Conservation (phyloP, 2,888 invertebrate genomes). For the Hipparchia semele region DNA sequence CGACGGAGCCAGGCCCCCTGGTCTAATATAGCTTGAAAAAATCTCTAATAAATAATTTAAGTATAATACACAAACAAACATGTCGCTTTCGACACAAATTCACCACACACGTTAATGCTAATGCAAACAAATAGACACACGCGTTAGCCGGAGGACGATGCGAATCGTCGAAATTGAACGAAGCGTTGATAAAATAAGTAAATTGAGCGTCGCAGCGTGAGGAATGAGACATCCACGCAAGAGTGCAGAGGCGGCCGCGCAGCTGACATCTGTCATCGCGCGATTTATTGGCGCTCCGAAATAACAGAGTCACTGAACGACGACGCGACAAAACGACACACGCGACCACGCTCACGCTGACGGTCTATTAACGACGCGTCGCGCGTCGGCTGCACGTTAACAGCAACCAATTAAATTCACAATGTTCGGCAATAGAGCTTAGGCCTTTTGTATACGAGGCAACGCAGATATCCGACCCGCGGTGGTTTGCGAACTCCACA, state of each 20-base stretch:
- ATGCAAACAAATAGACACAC: conserved; percentile 72
- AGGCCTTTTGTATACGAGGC: neutral
- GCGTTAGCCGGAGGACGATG: conserved; percentile 60
- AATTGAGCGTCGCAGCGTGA: conserved; percentile 80
- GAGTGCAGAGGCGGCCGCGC: conserved; percentile 83
- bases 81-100: neutral
- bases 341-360: conserved; percentile 53
- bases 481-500: too few relatives aligned
- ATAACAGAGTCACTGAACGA: conserved; percentile 80
- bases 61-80: neutral
- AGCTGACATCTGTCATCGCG: conserved; percentile 83
- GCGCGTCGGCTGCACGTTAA: conserved; percentile 60
- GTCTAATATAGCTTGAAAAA: too few relatives aligned
- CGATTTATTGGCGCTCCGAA: conserved; percentile 83
- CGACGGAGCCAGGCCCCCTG: too few relatives aligned
- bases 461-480: too few relatives aligned
- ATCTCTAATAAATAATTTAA: neutral
- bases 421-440: conserved; percentile 43
- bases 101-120: conserved; percentile 49
- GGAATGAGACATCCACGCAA: conserved; percentile 83
- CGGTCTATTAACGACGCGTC: conserved; percentile 79
- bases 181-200: conserved; percentile 82
- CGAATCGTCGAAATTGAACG: conserved; percentile 72
- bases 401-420: conserved; percentile 68
- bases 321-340: conserved; percentile 72